phyloP scores from a whole-genome alignment of 2,888 invertebrate genomes.

The Hypsopygia costalis region DNA sequence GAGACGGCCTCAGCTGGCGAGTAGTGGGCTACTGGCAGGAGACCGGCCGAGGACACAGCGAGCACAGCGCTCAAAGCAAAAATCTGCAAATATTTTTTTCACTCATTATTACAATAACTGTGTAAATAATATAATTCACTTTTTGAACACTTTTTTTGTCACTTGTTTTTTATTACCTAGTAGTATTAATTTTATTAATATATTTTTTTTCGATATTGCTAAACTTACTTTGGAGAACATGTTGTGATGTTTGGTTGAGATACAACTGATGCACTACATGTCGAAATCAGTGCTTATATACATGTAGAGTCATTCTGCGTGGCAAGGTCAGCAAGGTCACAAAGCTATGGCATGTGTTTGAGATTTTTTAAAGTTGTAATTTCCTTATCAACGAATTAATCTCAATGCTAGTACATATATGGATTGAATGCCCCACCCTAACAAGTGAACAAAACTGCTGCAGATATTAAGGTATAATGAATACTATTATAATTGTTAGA shows the following conservation, averaged over 20 bases:
- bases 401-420: not conserved
- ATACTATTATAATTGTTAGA: no score
- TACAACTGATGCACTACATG: slow-evolving; percentile 50
- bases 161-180: slow-evolving; percentile 6
- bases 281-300: slow-evolving; percentile 51
- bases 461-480: no score
- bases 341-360: slow-evolving; percentile 22
- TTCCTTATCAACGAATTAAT: not conserved
- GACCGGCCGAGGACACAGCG: slow-evolving; percentile 56
- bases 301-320: slow-evolving; percentile 43
- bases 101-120: no score
- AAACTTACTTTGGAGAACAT: slow-evolving; percentile 68
- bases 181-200: slow-evolving; percentile 2
- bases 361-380: not conserved
- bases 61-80: slow-evolving; percentile 51
- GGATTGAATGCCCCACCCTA: not conserved
- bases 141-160: not conserved
- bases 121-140: not conserved
- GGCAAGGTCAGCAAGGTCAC: slow-evolving; percentile 63
- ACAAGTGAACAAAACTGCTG: not conserved
- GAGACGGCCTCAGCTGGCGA: slow-evolving; percentile 56
- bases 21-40: slow-evolving; percentile 58
- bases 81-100: slow-evolving; percentile 41
- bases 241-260: slow-evolving; percentile 37
- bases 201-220: not conserved